Conservation (phyloP, 37 sponge, comb jelly and placozoan species). For the Halisarca cf. caerulea region DNA sequence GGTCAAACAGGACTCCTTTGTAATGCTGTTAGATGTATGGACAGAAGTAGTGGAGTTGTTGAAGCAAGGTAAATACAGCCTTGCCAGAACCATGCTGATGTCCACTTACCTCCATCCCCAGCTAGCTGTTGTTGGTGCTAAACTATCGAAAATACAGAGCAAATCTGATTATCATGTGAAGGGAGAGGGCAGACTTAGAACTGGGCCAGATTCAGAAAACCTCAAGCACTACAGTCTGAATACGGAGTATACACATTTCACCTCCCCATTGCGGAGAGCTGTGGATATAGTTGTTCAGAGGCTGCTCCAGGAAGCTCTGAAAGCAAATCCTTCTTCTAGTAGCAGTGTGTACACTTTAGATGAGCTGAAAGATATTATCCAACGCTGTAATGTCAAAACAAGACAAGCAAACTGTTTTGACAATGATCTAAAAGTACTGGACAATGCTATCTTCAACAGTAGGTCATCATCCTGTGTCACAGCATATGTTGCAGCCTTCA, state of each 20-base stretch:
- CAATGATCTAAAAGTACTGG: background rate
- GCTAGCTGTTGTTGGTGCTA: slow-evolving; percentile 26
- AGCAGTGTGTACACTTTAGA: background rate
- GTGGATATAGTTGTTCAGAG: slow-evolving; percentile 57
- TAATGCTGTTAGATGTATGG: background rate
- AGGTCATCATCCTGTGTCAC: background rate
- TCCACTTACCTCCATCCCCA: slow-evolving; percentile 44
- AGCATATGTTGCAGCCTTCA: background rate
- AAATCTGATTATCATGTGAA: slow-evolving; percentile 31
- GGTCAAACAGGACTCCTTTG: background rate
- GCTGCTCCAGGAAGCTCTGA: slow-evolving; percentile 1
- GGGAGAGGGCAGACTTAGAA: background rate
- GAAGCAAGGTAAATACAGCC: background rate
- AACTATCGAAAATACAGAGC: background rate
- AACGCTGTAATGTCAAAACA: background rate
- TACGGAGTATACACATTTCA: slow-evolving; percentile 60
- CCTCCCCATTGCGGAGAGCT: slow-evolving; percentile 67
- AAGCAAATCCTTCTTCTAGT: background rate
- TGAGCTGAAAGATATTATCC: background rate
- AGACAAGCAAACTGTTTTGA: background rate
- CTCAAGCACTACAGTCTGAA: slow-evolving; percentile 43
- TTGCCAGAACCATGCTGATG: slow-evolving; percentile 15
- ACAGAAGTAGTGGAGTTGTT: background rate
- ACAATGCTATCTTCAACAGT: background rate
- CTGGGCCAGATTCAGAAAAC: background rate